Evolutionary conservation across 2,113 vertebrate species (phyloP), one percentile per base, ranked within the genome.

Genomic region (Varanus salvator): DNA sequence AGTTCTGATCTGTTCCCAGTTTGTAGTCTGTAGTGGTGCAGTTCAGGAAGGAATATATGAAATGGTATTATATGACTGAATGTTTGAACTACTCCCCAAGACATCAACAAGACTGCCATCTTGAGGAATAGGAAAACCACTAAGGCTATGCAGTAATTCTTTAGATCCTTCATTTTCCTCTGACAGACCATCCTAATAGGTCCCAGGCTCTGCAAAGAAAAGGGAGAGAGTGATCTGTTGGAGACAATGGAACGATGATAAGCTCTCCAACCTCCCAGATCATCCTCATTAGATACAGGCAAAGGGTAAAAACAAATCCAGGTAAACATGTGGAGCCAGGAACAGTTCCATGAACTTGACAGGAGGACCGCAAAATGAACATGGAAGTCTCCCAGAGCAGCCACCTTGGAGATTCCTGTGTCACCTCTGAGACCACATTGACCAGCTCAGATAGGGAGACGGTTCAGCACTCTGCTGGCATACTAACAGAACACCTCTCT

Each of bases 71-170:
- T 27, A 72, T 31, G 60, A 87, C 29, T 4, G 54, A 87, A 29
- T 76, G 17, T 60, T 91, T 25, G 50, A 52, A 38, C 44, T 66
- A 0, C 38, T 3, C 38, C 38, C 38, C n/a, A 75, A 17, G n/a
- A 14, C 15, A 34, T 31, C 11, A 75, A 74, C 8, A 75, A 15
- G 17, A 34, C 38, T 75, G n/a, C 34, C n/a, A 75, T 5, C 57
- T 60, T 60, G 57, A 60, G 57, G 12, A 9, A 4, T 15, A 75
- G 72, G 11, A 75, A 75, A 15, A 12, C 19, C 14, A 38, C 7
- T 23, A 77, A 48, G 19, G 25, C 38, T 19, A 44, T 23, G 17
- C 23, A 44, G 38, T 38, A 34, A 4, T 15, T 31, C 3, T 31
- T 71, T 71, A 29, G 8, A 71, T 31, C 2, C n/a, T 34, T 34